phyloP scores from a whole-genome alignment of 2,888 invertebrate species.

The Diabrotica balteata region DNA sequence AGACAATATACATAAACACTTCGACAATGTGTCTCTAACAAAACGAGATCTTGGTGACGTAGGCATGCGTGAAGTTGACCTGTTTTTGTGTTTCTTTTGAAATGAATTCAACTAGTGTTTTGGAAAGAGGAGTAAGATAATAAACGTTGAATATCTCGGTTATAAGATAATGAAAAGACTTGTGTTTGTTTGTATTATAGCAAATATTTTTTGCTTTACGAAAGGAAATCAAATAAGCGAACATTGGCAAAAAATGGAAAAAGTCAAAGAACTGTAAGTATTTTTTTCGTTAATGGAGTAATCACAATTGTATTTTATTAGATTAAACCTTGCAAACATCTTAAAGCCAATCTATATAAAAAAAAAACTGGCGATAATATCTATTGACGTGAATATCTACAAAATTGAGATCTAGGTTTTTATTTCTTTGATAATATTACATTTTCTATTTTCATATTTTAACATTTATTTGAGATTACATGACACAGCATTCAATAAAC shows the following conservation, averaged over 20 bases:
- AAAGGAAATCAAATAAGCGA: slow-evolving; percentile 4
- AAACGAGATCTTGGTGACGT: neutral
- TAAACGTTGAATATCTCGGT: neutral
- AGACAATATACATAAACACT: slow-evolving; percentile 2
- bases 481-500: no score
- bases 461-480: no score
- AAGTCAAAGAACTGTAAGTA: slow-evolving; percentile 19
- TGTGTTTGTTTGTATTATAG: neutral
- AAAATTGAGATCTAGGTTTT: no score
- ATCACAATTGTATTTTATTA: no score
- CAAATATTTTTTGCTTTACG: slow-evolving; percentile 1
- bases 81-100: neutral
- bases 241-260: slow-evolving; percentile 7
- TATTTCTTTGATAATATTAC: no score
- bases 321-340: no score
- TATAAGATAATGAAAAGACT: neutral
- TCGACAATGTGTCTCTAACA: slow-evolving; percentile 18
- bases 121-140: neutral
- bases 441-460: no score
- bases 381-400: no score
- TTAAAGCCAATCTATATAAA: no score
- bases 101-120: slow-evolving; percentile 10
- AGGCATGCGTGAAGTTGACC: slow-evolving; percentile 8
- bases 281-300: neutral
- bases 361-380: no score